Evolutionary conservation across 2,113 vertebrate species (phyloP), one percentile per base, ranked within the genome.

Genomic region (Benthochromis sp.): DNA sequence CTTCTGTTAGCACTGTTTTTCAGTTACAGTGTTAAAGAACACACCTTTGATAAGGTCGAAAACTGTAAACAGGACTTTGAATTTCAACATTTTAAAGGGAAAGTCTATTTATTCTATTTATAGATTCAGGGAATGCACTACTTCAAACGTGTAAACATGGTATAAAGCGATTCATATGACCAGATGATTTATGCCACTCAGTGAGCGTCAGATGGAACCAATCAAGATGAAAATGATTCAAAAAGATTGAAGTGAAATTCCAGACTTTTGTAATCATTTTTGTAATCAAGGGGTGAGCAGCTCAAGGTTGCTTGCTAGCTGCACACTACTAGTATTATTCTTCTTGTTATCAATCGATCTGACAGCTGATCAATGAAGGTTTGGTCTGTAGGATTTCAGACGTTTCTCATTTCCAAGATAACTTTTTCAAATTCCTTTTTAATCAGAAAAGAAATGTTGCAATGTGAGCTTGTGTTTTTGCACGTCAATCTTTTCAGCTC

Each of bases 211-310:
- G 34, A 71, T 43, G 10, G 40, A 7, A 2, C 19, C 29, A 27
- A 4, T 79, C 21, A 54, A 83, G 61, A 79, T 53, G 2, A 50
- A 76, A 36, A 3, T 6, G 29, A 50, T 17, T 34, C 19, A n/a
- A 8, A 76, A 40, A 52, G 21, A n/a, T 2, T 63, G 59, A 50
- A 29, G 31, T 71, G 38, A 84, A 9, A n/a, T 76, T 34, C 16
- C 59, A 69, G 53, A 76, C 17, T n/a, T 59, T 7, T 59, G 24
- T 16, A 34, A n/a, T 9, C 6, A 17, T 14, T 16, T 50, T 29
- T 29, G 29, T 29, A 29, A 29, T 5, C 29, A 19, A 29, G 14
- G 8, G 43, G 6, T 9, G 16, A 47, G 0, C 0, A 47, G 17
- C 29, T 54, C 61, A 81, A 21, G 19, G 47, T 3, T 69, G 13